phyloP scores from a whole-genome alignment of 2,113 vertebrate species.

The Gnathonemus echidnorhynchus region DNA sequence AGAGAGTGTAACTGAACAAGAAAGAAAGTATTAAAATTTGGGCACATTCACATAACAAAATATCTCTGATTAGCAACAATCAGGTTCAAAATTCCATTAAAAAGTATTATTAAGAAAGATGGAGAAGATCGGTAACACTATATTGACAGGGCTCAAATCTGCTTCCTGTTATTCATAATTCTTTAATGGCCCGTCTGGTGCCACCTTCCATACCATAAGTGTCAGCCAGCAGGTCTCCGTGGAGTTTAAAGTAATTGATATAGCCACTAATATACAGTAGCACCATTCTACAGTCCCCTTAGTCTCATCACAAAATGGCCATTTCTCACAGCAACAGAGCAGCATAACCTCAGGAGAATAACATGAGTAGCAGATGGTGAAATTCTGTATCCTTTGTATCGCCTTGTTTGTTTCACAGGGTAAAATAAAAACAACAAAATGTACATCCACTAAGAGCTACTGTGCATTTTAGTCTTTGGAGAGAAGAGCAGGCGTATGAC shows the following conservation, averaged over 20 bases:
- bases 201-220: neutral
- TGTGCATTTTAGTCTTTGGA: constrained; percentile 6
- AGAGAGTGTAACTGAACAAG: neutral
- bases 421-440: neutral
- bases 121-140: neutral
- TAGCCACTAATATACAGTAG: neutral
- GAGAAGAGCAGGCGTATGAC: neutral
- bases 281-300: neutral
- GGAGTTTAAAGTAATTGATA: neutral
- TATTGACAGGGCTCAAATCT: neutral
- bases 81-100: neutral
- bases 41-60: neutral
- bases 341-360: neutral
- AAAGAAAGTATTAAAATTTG: neutral
- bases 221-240: neutral
- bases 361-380: neutral
- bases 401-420: neutral
- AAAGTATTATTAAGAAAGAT: neutral
- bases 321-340: neutral
- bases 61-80: neutral
- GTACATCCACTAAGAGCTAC: constrained; percentile 1
- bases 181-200: neutral
- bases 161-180: neutral
- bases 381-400: neutral
- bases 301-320: neutral